Conservation (phyloP, 2,888 invertebrate genomes). For the Heteropelma amictum region DNA sequence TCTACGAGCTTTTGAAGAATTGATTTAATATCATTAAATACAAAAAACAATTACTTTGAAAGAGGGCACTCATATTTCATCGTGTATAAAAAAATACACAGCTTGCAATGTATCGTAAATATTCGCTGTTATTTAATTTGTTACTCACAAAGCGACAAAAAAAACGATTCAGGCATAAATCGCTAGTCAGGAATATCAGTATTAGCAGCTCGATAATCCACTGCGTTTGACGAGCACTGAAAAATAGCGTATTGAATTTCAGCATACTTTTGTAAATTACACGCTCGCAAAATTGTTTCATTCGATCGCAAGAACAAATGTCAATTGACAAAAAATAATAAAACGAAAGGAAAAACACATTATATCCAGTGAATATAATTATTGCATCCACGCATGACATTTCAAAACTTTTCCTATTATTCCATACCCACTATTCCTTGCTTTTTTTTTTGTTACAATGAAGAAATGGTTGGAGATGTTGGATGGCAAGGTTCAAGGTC, state of each 20-base stretch:
- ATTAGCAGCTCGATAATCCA: conserved; percentile 56
- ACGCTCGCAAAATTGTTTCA: background rate
- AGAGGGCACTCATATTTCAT: background rate
- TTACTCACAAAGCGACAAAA: conserved; percentile 61
- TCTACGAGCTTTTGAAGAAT: background rate
- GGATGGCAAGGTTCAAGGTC: conserved; percentile 38
- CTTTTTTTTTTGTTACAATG: too few relatives aligned
- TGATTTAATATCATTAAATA: background rate
- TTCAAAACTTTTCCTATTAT: too few relatives aligned
- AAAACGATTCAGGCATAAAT: conserved; percentile 43
- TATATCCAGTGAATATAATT: too few relatives aligned
- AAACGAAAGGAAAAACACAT: background rate
- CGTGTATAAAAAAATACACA: background rate
- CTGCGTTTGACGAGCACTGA: background rate
- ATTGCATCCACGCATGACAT: too few relatives aligned
- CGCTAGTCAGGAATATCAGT: conserved; percentile 67
- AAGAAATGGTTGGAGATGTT: too few relatives aligned
- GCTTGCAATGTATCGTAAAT: background rate
- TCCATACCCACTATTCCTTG: too few relatives aligned
- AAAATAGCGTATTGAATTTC: background rate
- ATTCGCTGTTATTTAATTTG: background rate
- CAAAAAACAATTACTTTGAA: background rate
- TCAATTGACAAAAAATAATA: background rate
- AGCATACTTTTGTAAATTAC: background rate
- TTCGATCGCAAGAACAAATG: background rate